These are phyloP conservation scores for Cherax quadricarinatus DNA, from an alignment of 1,140 invertebrate genomes.

Conservation along the genomic window DNA sequence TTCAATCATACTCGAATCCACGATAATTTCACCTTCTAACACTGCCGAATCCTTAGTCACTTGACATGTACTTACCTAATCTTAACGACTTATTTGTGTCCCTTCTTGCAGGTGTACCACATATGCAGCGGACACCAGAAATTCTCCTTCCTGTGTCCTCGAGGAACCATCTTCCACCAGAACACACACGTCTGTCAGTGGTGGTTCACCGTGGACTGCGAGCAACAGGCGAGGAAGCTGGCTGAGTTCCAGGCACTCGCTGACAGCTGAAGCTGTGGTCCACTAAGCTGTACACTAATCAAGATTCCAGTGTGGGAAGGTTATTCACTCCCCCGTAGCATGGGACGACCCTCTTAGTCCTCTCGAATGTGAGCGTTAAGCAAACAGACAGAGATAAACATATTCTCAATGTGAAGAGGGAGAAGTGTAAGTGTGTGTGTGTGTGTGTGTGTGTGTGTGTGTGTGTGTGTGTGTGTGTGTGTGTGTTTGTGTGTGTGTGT, in stretches of 20 bases:
- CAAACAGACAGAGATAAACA: background rate
- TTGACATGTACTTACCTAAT: too few species aligned
- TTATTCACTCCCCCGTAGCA: background rate
- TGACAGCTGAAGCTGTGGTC: background rate
- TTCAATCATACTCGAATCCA: too few species aligned
- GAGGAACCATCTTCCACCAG: constrained; percentile 91
- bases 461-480: background rate
- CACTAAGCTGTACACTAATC: background rate
- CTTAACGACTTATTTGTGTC: too few species aligned
- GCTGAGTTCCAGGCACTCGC: constrained; percentile 34
- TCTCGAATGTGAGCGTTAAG: background rate
- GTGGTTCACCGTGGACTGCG: constrained; percentile 78
- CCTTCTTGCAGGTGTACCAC: constrained; percentile 56
- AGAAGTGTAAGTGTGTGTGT: background rate
- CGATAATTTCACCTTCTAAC: too few species aligned
- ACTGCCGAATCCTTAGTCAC: too few species aligned
- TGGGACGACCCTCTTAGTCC: background rate
- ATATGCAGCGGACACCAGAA: constrained; percentile 45
- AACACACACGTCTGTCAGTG: constrained; percentile 87
- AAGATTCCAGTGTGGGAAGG: background rate
- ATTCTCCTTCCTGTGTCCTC: constrained; percentile 87
- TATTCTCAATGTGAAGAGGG: background rate
- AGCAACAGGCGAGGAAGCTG: constrained; percentile 36
- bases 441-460: background rate
- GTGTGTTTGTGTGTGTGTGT: too few species aligned